Evolutionary conservation across 2,113 vertebrate species (phyloP), one percentile per base, ranked within the genome.

Genomic region (Pseudolaguvia tuberculata): DNA sequence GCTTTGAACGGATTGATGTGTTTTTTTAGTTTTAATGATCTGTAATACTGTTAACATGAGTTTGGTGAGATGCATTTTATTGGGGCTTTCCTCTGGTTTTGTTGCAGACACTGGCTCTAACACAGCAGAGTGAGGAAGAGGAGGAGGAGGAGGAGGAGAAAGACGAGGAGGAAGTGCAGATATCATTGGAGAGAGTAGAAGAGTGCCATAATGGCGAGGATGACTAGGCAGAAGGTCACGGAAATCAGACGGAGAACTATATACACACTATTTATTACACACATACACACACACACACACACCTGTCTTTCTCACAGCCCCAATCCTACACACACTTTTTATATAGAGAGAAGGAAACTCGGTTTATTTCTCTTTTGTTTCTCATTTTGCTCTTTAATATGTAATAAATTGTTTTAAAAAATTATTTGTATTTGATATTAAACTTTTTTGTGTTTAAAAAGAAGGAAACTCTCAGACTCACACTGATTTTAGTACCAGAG

Each of bases 101-200:
- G 58, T 77, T 73, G 23, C 82, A 98, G 95, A 97, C 87, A 95
- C 92, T 47, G 92, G 94, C 82, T 95, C 93, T 84, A 93, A 87
- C 76, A 88, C 93, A 83, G 87, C 91, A 51, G 94, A 95, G 86
- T 92, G 90, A 94, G 78, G 57, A 23, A 29, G 18, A 29, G 13
- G 14, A 23, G 39, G 39, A 35, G 31, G 31, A 35, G 59, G n/a
- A 29, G 13, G 21, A 10, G 14, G n/a, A n/a, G n/a, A n/a, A n/a
- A n/a, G n/a, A n/a, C n/a, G n/a, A 23, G 39, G 39, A 20, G 75
- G 3, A 12, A 27, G 62, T 48, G 42, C 42, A 48, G 14, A 27
- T 10, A 48, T 25, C 21, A 17, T 25, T 3, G 17, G 21, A 27
- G 14, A 51, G 12, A 48, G 35, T 18, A n/a, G 31, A 75, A 77